Conservation (phyloP, 2,113 vertebrate species). For the Chionomys nivalis region DNA sequence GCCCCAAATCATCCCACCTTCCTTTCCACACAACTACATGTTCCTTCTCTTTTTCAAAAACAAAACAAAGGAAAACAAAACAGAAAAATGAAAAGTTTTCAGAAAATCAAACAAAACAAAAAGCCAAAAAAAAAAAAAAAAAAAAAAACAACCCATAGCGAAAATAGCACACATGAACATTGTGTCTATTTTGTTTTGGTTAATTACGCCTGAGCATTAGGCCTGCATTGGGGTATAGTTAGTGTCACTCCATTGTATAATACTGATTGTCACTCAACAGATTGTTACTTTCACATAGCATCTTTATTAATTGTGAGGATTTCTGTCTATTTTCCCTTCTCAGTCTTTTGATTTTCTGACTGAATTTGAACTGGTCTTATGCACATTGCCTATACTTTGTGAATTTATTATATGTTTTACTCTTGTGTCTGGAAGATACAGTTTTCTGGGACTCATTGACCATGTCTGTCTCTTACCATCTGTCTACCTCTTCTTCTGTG, state of each 20-base stretch:
- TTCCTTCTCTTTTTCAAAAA: background rate
- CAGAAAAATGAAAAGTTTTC: background rate
- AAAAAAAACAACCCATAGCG: background rate
- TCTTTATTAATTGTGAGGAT: background rate
- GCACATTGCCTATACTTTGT: background rate
- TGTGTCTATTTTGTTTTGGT: background rate
- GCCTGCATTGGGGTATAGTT: background rate
- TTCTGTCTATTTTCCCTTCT: background rate
- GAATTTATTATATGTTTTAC: background rate
- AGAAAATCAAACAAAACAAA: background rate
- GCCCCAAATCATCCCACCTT: no score
- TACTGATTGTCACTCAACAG: background rate
- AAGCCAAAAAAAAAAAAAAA: background rate
- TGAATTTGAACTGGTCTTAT: background rate
- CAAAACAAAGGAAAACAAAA: background rate
- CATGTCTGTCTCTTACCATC: background rate
- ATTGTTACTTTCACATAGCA: background rate
- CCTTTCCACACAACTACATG: background rate
- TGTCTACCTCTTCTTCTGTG: background rate
- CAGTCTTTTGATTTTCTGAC: background rate
- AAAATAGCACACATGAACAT: background rate
- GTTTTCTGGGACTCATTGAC: background rate
- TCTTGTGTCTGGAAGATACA: background rate
- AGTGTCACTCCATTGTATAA: background rate
- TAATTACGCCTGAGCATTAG: background rate